Evolutionary conservation across 2,113 vertebrate genomes (phyloP).

Genomic region (Nestor notabilis): DNA sequence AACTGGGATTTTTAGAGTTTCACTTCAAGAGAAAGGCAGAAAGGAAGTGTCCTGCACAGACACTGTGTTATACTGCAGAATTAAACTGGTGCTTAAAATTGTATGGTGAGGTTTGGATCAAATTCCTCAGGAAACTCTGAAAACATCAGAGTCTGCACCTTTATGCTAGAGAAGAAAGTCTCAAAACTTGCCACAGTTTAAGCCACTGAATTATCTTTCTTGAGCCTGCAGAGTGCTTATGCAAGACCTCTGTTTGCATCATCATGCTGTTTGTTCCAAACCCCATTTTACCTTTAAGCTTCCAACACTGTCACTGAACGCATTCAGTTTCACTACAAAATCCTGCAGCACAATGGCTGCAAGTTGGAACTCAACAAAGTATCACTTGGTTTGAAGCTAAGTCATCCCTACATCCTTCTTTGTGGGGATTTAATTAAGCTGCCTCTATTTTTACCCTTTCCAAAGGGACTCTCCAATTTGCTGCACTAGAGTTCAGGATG

Average conservation of each 20-base stretch:
- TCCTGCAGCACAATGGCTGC: not conserved
- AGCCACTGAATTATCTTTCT: not conserved
- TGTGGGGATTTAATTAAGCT: not conserved
- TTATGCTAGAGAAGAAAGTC: not conserved
- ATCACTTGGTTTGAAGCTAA: not conserved
- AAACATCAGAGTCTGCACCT: not conserved
- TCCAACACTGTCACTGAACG: not conserved
- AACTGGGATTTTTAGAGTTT: not conserved
- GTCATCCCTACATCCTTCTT: not conserved
- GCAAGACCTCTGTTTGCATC: not conserved
- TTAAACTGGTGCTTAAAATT: not conserved
- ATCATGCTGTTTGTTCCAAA: not conserved
- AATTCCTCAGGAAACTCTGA: not conserved
- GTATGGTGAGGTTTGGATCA: not conserved
- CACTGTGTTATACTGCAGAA: not conserved
- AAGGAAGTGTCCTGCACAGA: not conserved
- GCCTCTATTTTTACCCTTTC: not conserved
- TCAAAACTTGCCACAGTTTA: not conserved
- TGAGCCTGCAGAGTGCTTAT: not conserved
- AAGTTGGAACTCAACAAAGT: not conserved
- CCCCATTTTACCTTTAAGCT: not conserved
- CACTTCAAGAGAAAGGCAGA: not conserved
- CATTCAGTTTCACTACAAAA: not conserved
- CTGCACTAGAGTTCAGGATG: not conserved
- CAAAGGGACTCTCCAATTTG: not conserved